Base-by-base conservation (phyloP, 2,113 vertebrate genomes). In the Formicarius rufipectus region DNA sequence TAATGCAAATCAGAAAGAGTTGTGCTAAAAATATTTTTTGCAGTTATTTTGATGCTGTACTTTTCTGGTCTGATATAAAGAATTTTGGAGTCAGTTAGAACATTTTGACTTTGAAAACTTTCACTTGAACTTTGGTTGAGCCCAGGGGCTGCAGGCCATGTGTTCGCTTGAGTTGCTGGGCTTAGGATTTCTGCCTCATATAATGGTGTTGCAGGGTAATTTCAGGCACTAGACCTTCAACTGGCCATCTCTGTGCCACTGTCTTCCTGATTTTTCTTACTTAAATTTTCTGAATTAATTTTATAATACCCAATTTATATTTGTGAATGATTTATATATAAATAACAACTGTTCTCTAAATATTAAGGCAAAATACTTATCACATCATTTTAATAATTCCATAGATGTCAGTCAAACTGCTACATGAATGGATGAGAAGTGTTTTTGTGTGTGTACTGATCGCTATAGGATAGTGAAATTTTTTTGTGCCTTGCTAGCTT, bases 201-300 rank as follows among this genome's bases (percentile, higher is more conserved):
- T 35, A 59, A 35, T 7, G 17, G 10, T 17, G 27, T 25, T 74
- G 9, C n/a, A 60, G 40, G 24, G 14, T 44, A 30, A 49, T 40
- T 53, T 30, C 31, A 71, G 69, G 12, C 44, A 45, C 33, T 18
- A 24, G 33, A 27, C 30, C 35, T 85, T 75, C 15, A 45, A 4
- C 6, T 53, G 52, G 3, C 30, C 2, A 0, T 18, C 31, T 28
- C 42, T 74, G 3, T 42, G 68, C 22, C 1, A 3, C 25, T 55
- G 11, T 47, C 33, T 53, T 82, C 33, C 47, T 73, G 6, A 39
- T 42, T 84, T 93, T 73, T 4, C 21, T 23, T 30, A 16, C 52
- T 40, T 74, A 55, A 44, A 8, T 71, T 93, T 89, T 89, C 35
- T 62, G 33, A 42, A 50, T 42, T 59, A 27, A 42, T 67, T 77